Conservation (phyloP, 2,797 vertebrate genomes). For the Gobio occitaniae region DNA sequence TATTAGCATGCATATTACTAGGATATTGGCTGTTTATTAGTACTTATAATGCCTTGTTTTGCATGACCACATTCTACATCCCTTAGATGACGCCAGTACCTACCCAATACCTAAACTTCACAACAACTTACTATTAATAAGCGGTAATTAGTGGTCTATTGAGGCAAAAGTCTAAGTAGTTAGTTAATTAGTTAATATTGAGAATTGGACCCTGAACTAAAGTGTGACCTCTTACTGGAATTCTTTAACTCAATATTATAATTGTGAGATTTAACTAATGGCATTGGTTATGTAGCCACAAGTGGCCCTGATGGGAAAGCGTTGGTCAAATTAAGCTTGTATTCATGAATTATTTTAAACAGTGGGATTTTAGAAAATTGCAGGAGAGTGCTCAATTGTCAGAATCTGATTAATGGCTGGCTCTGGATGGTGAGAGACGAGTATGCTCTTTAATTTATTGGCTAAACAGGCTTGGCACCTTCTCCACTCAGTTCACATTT, state of each 20-base stretch:
- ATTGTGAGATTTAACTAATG: slow-evolving; percentile 28
- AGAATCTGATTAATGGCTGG: slow-evolving; percentile 45
- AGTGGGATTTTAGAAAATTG: slow-evolving; percentile 26
- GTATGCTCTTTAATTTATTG: slow-evolving; percentile 49
- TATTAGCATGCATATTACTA: too few species aligned
- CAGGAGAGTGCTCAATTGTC: slow-evolving; percentile 51
- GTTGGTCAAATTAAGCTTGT: slow-evolving; percentile 41
- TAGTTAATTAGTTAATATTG: too few species aligned
- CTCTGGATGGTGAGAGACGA: slow-evolving; percentile 49
- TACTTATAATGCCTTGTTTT: background rate
- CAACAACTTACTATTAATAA: background rate
- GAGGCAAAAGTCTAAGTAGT: too few species aligned
- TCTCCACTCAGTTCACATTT: slow-evolving; percentile 46
- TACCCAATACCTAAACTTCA: background rate
- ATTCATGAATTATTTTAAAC: slow-evolving; percentile 23
- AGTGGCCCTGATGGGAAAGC: background rate
- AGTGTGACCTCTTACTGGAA: background rate
- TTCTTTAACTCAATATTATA: background rate
- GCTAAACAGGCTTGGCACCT: slow-evolving; percentile 46
- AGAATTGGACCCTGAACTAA: background rate
- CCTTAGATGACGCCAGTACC: too few species aligned
- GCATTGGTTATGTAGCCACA: slow-evolving; percentile 35
- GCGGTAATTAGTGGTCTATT: too few species aligned
- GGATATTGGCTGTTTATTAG: too few species aligned
- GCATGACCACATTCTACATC: too few species aligned